These are phyloP conservation scores for Neoitamus cyanurus DNA, from an alignment of 2,888 invertebrate species.

Conservation along the genomic window DNA sequence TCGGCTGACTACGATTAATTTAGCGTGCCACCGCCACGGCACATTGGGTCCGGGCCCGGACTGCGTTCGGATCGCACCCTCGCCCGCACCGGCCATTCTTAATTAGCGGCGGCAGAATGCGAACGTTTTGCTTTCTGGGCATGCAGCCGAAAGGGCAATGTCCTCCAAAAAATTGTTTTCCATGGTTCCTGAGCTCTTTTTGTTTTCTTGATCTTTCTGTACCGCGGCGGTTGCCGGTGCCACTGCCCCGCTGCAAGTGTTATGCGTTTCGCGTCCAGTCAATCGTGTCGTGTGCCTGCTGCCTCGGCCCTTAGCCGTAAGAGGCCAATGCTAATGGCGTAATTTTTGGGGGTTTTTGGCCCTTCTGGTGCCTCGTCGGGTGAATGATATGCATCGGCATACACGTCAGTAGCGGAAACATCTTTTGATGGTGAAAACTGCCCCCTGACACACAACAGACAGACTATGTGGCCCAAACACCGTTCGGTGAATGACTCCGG, in stretches of 20 bases:
- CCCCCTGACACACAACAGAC: conserved; percentile 12
- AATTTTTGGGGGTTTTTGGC: conserved; percentile 37
- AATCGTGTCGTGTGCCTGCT: conserved; percentile 42
- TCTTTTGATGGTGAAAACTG: conserved; percentile 36
- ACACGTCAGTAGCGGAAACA: conserved; percentile 27
- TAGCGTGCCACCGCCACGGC: background rate
- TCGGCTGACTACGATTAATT: conserved; percentile 9
- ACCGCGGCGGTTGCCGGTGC: background rate
- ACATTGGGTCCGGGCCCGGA: background rate
- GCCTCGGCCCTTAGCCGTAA: background rate
- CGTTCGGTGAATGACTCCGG: background rate
- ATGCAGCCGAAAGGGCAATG: conserved; percentile 35
- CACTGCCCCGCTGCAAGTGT: conserved; percentile 15
- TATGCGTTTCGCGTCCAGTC: conserved; percentile 27
- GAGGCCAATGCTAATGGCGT: conserved; percentile 8
- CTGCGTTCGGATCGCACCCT: background rate
- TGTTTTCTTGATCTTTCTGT: conserved; percentile 2
- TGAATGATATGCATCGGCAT: conserved; percentile 22
- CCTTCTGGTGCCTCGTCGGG: conserved; percentile 8
- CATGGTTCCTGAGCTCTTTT: conserved; percentile 12
- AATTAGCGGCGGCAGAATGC: conserved; percentile 3
- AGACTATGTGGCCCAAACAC: background rate
- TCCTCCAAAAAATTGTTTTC: conserved; percentile 43
- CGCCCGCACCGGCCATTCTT: conserved; percentile 12
- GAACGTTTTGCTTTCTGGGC: conserved; percentile 17